Evolutionary conservation across 2,113 vertebrate species (phyloP).

Genomic region (Calyptommatus sinebrachiatus): DNA sequence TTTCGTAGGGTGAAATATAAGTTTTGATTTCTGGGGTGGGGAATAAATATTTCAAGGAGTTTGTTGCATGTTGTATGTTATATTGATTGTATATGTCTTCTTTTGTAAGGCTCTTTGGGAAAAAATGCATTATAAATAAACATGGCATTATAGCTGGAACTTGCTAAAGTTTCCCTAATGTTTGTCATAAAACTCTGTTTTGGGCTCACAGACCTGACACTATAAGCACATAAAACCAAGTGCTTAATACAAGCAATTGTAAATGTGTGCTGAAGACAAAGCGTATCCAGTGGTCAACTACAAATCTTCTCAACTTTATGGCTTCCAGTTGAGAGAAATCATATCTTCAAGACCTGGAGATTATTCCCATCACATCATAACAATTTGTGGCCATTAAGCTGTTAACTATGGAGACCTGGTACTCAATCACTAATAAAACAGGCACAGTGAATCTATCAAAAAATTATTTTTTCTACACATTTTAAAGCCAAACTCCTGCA

Average conservation of each 20-base stretch:
- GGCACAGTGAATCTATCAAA: not conserved
- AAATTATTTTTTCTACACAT: not conserved
- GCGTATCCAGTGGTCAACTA: not conserved
- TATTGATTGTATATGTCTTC: too few relatives aligned
- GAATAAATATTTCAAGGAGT: too few relatives aligned
- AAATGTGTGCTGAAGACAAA: not conserved
- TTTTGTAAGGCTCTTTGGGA: too few relatives aligned
- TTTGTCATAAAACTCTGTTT: not conserved
- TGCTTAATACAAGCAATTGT: not conserved
- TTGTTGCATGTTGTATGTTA: too few relatives aligned
- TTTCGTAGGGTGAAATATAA: too few relatives aligned
- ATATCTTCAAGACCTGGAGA: not conserved
- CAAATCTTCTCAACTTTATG: not conserved
- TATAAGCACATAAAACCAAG: not conserved
- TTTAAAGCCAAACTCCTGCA: not conserved
- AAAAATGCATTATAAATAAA: too few relatives aligned
- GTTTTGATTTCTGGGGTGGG: too few relatives aligned
- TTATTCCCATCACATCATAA: constrained; percentile 8
- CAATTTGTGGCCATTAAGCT: not conserved
- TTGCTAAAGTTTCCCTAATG: not conserved
- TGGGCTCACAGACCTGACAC: too few relatives aligned
- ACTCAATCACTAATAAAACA: not conserved
- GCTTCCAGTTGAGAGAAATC: constrained; percentile 7
- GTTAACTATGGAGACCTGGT: constrained; percentile 15
- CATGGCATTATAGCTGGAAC: too few relatives aligned